Conservation (phyloP, 2,888 invertebrate genomes). For the Tricholauxania praeusta region DNA sequence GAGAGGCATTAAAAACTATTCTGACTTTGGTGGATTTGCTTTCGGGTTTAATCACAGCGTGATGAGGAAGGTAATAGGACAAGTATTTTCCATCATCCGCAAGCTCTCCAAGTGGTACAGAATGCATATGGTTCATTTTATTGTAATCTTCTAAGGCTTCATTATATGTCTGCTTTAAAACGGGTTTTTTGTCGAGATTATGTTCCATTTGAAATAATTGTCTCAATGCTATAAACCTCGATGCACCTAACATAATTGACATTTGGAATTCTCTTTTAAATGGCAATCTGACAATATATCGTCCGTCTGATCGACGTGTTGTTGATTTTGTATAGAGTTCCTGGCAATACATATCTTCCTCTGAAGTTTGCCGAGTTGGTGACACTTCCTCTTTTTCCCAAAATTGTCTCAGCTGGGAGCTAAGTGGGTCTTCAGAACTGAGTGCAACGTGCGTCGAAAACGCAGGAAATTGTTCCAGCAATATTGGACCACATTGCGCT, state of each 20-base stretch:
- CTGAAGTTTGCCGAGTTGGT: too few species aligned
- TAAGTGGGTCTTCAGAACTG: too few species aligned
- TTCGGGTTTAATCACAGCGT: slow-evolving; percentile 19
- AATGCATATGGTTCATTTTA: slow-evolving; percentile 18
- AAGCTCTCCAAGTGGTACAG: not conserved
- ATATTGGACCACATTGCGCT: too few species aligned
- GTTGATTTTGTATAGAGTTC: too few species aligned
- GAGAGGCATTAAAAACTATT: slow-evolving; percentile 23
- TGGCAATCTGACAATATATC: too few species aligned
- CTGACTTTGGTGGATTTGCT: slow-evolving; percentile 17
- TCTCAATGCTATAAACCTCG: not conserved
- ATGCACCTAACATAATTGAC: not conserved
- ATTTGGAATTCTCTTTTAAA: too few species aligned
- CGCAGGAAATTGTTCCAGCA: too few species aligned
- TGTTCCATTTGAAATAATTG: slow-evolving; percentile 11
- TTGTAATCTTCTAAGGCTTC: slow-evolving; percentile 13
- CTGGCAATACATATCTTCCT: too few species aligned
- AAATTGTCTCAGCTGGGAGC: too few species aligned
- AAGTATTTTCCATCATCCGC: not conserved
- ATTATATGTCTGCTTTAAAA: not conserved
- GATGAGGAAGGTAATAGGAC: slow-evolving; percentile 31
- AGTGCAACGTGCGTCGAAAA: too few species aligned
- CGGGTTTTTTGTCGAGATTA: not conserved
- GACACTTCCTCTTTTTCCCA: too few species aligned
- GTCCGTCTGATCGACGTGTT: too few species aligned